These are phyloP conservation scores for Watsonalla binaria DNA, from an alignment of 2,888 invertebrate species.

Conservation along the genomic window DNA sequence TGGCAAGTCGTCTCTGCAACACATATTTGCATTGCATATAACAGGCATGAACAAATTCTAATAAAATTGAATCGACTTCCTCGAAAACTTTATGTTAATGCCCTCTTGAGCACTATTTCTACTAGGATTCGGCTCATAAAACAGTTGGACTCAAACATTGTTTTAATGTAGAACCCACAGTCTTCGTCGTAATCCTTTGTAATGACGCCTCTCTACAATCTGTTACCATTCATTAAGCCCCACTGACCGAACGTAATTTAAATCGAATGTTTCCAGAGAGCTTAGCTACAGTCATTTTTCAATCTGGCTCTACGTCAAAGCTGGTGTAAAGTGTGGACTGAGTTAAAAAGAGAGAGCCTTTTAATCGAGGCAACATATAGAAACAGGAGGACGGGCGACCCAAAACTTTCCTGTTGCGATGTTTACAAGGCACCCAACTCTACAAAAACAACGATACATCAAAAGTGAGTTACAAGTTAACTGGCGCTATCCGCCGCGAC, in stretches of 20 bases:
- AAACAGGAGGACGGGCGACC: slow-evolving; percentile 39
- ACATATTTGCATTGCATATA: background rate
- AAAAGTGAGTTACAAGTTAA: slow-evolving; percentile 73
- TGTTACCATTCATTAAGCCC: slow-evolving; percentile 48
- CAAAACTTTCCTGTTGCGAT: slow-evolving; percentile 58
- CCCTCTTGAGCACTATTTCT: slow-evolving; percentile 45
- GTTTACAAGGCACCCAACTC: slow-evolving; percentile 63
- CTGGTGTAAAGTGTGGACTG: slow-evolving; percentile 4
- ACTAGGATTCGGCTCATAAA: slow-evolving; percentile 56
- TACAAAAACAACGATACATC: slow-evolving; percentile 73
- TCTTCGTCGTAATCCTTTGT: slow-evolving; percentile 43
- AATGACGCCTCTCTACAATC: slow-evolving; percentile 46
- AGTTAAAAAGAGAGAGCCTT: slow-evolving; percentile 19
- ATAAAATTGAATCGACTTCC: background rate
- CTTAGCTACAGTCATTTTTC: slow-evolving; percentile 3
- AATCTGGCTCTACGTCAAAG: slow-evolving; percentile 2
- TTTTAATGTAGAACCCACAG: slow-evolving; percentile 50
- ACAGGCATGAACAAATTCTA: background rate
- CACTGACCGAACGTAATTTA: slow-evolving; percentile 34
- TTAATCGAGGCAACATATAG: slow-evolving; percentile 41
- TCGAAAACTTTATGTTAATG: slow-evolving; percentile 45
- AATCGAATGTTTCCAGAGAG: slow-evolving; percentile 9
- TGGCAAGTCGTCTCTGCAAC: background rate
- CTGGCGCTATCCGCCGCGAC: slow-evolving; percentile 50
- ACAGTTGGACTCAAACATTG: slow-evolving; percentile 49